Evolutionary conservation across 2,797 vertebrate species (phyloP), one percentile per base, ranked within the genome.

Genomic region (Adrianichthys oophorus): DNA sequence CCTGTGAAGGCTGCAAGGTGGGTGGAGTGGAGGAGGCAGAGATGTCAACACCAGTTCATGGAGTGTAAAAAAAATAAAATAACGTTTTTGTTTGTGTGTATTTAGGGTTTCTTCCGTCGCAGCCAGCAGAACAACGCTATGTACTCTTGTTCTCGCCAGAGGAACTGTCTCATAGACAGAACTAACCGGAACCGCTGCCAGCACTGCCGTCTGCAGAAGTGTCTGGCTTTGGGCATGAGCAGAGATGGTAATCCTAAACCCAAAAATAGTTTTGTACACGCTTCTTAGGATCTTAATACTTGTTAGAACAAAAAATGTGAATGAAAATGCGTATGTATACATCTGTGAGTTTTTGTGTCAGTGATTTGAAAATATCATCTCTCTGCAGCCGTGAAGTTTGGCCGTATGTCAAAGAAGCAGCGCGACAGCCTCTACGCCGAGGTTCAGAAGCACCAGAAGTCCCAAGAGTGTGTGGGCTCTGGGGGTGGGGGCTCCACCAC

Each of bases 401-500:
- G 95, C 23, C 94, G 95, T 40, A 97, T 97, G 95, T 96, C 95
- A 0, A 97, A 97, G 90, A 97, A 97, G 81, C 95, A 97, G 84
- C 91, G 95, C 0, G 95, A 97, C 88, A 95, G 94, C 80, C 92
- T 97, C 18, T 97, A 96, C 0, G 95, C 95, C 0, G 95, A 97
- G 82, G 95, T 97, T 45, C 95, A 97, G 79, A 94, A 94, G 71
- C 95, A 97, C 78, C 94, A 96, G 76, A 94, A 95, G 82, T 93
- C 88, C 77, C 95, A 95, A 83, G 93, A 95, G 82, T 90, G 91
- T 24, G 64, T 4, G 41, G 73, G 0, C 42, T 68, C 84, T 0
- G 82, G 63, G 18, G 59, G 72, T 13, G 71, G 64, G 0, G 80
- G 68, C 23, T 56, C 83, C 4, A 79, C 77, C 0, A 42, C 68